phyloP scores from a whole-genome alignment of 2,888 invertebrate genomes.

The Acronicta leporina region DNA sequence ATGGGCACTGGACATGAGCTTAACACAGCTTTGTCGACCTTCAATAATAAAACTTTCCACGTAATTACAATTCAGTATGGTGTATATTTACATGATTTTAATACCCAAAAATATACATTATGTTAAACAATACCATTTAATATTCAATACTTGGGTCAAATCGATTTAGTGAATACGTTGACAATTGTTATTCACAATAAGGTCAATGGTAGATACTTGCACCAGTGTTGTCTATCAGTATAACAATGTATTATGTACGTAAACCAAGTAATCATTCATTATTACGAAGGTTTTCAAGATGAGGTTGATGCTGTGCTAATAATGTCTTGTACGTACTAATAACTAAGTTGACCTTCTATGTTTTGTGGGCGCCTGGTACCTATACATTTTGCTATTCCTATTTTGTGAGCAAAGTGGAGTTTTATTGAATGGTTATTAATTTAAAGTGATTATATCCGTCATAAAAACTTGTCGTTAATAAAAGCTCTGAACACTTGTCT shows the following conservation, averaged over 20 bases:
- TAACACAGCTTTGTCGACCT: no score
- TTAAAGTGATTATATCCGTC: no score
- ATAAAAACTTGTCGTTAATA: slow-evolving; percentile 5
- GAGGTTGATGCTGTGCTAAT: slow-evolving; percentile 3
- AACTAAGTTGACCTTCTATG: neutral
- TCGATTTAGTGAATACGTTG: slow-evolving; percentile 10
- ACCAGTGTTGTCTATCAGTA: slow-evolving; percentile 20
- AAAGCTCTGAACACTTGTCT: slow-evolving; percentile 30
- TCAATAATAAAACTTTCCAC: neutral
- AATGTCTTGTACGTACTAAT: slow-evolving; percentile 2
- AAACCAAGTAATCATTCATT: slow-evolving; percentile 24
- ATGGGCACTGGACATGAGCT: no score
- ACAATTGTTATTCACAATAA: slow-evolving; percentile 32
- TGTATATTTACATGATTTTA: slow-evolving; percentile 1
- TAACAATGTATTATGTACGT: slow-evolving; percentile 23
- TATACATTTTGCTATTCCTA: neutral
- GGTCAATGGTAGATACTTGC: slow-evolving; percentile 37
- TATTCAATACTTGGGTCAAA: slow-evolving; percentile 19
- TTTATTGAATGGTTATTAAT: no score
- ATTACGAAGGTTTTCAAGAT: slow-evolving; percentile 21
- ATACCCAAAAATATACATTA: neutral
- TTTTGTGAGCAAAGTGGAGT: slow-evolving; percentile 1
- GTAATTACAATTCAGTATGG: neutral
- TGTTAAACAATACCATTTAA: slow-evolving; percentile 7
- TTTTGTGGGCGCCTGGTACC: slow-evolving; percentile 1